Percentiles rank a stretch among this genome's conserved stretches.
phyloP scores from a whole-genome alignment of 2,113 vertebrate species.

The Lonchura striata region DNA sequence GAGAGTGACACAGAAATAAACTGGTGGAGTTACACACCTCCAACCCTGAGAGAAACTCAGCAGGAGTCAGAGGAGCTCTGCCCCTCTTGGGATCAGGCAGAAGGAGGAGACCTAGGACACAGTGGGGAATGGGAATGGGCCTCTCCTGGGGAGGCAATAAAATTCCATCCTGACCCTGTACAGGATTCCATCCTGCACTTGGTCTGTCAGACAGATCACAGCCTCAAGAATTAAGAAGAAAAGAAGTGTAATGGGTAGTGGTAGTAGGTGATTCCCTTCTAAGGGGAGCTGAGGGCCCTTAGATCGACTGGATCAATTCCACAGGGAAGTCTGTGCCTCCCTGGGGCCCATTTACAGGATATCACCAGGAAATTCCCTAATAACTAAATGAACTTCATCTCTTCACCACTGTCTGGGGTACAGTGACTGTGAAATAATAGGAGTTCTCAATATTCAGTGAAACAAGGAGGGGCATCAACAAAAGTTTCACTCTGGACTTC shows the following conservation, averaged over 20 bases:
- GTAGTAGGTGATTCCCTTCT: neutral
- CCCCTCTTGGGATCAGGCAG: neutral
- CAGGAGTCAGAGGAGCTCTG: neutral
- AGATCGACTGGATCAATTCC: rapidly evolving
- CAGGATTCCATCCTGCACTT: neutral
- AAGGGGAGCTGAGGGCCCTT: neutral
- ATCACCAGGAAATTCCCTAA: neutral
- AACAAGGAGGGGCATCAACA: neutral
- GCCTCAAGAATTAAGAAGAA: neutral
- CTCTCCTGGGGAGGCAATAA: neutral
- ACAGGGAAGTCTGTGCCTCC: neutral
- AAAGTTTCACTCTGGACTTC: neutral
- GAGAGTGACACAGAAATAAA: neutral
- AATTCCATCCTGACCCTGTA: neutral
- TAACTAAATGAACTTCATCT: neutral
- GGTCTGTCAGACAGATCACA: neutral
- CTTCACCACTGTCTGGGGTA: neutral
- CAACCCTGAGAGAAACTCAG: neutral
- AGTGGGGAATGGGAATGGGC: neutral
- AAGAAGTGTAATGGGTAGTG: neutral
- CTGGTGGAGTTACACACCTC: neutral
- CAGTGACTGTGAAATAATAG: neutral
- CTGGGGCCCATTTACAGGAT: neutral
- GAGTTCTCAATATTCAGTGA: neutral
- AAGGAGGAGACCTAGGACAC: no score